Evolutionary conservation across 2,113 vertebrate species (phyloP).

Genomic region (Mellivora capensis): DNA sequence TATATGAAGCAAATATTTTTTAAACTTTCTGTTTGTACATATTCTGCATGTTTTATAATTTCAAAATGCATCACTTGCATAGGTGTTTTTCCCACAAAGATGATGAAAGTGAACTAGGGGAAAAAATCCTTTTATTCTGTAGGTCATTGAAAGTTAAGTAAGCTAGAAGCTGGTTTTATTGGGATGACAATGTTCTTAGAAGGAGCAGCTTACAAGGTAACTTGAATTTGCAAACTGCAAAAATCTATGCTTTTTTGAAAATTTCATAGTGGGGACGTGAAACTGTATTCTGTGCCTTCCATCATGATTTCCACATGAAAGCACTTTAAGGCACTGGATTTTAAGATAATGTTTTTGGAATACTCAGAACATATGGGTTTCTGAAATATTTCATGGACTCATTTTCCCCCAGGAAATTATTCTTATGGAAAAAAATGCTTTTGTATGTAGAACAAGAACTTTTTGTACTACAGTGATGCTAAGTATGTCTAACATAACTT

Average conservation of each 20-base stretch:
- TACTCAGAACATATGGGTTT: constrained; percentile 67
- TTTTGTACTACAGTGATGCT: constrained; percentile 79
- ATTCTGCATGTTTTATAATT: constrained; percentile 88
- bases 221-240: constrained; percentile 69
- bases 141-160: constrained; percentile 73
- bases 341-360: constrained; percentile 75
- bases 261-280: constrained; percentile 70
- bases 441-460: constrained; percentile 71
- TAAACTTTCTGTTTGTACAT: constrained; percentile 88
- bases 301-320: constrained; percentile 75
- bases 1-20: constrained; percentile 91
- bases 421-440: constrained; percentile 65
- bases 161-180: constrained; percentile 75
- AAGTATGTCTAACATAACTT: constrained; percentile 52
- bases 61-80: constrained; percentile 81
- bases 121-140: constrained; percentile 64
- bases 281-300: constrained; percentile 70
- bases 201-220: constrained; percentile 79
- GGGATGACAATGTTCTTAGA: constrained; percentile 77
- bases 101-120: constrained; percentile 75
- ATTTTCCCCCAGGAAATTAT: constrained; percentile 59
- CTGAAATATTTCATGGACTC: constrained; percentile 70
- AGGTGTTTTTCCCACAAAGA: constrained; percentile 82
- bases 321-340: constrained; percentile 75
- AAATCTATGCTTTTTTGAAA: constrained; percentile 68